Percentiles rank a stretch among this genome's conserved stretches.
phyloP scores from a whole-genome alignment of 2,113 vertebrate genomes.

The Varanus salvator region DNA sequence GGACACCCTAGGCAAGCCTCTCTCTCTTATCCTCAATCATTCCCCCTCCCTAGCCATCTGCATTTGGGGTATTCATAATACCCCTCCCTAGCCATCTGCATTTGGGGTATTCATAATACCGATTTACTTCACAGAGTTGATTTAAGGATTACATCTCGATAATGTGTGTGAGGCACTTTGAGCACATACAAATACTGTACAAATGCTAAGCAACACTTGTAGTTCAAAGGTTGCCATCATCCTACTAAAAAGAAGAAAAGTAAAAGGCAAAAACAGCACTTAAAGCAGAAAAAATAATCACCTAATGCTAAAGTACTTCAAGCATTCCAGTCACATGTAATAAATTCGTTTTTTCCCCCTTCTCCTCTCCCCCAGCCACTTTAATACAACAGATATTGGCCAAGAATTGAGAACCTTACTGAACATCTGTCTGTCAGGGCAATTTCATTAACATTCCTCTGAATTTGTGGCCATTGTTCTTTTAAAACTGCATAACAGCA shows the following conservation, averaged over 20 bases:
- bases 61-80: neutral
- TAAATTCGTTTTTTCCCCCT: neutral
- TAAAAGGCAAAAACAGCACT: constrained; percentile 10
- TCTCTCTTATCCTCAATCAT: neutral
- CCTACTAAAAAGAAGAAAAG: constrained; percentile 11
- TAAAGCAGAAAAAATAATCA: constrained; percentile 19
- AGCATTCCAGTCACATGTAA: neutral
- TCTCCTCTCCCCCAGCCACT: neutral
- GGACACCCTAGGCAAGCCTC: neutral
- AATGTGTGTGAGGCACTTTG: neutral
- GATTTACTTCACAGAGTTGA: neutral
- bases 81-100: neutral
- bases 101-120: neutral
- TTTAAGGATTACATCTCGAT: neutral
- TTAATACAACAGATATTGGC: constrained; percentile 29
- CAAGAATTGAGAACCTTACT: constrained; percentile 43
- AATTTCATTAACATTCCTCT: constrained; percentile 13
- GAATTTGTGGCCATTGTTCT: neutral
- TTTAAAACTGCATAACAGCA: constrained; percentile 45
- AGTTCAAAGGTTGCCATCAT: neutral
- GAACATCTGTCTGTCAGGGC: constrained; percentile 21
- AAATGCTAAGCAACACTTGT: constrained; percentile 5
- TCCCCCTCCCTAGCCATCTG: too few species aligned
- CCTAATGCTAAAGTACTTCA: constrained; percentile 31
- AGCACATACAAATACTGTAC: neutral